phyloP scores from a whole-genome alignment of 2,888 invertebrate species.

The Seladonia tumulorum region DNA sequence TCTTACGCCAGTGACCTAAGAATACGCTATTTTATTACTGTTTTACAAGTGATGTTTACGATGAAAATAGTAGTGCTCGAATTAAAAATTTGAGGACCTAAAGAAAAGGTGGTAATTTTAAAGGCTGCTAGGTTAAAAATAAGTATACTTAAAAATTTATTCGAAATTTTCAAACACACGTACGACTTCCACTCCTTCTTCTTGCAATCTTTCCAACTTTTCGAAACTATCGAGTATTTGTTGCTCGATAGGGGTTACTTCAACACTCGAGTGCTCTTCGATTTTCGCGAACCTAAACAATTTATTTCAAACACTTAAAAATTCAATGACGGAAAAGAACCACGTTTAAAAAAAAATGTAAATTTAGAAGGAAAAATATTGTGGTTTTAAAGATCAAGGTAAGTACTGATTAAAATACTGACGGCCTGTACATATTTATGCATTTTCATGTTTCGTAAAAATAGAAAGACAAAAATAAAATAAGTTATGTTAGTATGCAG shows the following conservation, averaged over 20 bases:
- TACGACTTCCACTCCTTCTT: constrained; percentile 90
- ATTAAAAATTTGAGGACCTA: neutral
- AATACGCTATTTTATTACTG: neutral
- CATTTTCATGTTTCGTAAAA: too few species aligned
- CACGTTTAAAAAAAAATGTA: neutral
- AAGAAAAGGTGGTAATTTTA: neutral
- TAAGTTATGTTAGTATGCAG: too few species aligned
- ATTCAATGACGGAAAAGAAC: neutral
- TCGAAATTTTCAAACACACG: constrained; percentile 68
- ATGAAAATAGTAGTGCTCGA: neutral
- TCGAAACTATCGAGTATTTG: constrained; percentile 88
- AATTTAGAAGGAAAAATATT: too few species aligned
- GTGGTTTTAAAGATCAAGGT: neutral
- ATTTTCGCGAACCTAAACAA: constrained; percentile 67
- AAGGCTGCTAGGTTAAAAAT: too few species aligned
- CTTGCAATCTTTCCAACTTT: constrained; percentile 87
- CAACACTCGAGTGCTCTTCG: constrained; percentile 82
- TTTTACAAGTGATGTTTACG: neutral
- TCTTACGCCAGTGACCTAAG: constrained; percentile 88
- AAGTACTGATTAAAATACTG: too few species aligned
- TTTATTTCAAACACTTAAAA: neutral
- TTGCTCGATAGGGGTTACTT: constrained; percentile 87
- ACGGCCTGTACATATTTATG: too few species aligned
- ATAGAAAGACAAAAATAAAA: too few species aligned
- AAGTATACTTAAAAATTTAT: neutral